Evolutionary conservation across 2,888 invertebrate species (phyloP).

Genomic region (Rotaria sp.): DNA sequence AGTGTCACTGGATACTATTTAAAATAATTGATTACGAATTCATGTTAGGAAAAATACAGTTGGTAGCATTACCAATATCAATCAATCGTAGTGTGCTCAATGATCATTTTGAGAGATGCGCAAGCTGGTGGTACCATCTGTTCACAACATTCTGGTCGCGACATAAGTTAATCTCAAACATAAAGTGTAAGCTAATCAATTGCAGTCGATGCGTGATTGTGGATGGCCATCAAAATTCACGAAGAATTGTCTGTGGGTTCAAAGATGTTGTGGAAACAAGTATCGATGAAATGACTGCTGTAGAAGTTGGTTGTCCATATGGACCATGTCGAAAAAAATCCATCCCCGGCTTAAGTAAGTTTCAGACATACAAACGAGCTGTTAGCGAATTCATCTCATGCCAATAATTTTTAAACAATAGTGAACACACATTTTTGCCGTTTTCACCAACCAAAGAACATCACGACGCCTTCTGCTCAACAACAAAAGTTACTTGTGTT

Average conservation of each 20-base stretch:
- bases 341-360: not conserved
- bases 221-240: not conserved
- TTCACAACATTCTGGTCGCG: not conserved
- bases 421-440: no score
- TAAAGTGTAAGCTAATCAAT: not conserved
- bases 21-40: not conserved
- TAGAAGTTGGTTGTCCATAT: not conserved
- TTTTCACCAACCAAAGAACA: no score
- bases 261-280: not conserved
- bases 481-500: no score
- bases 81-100: not conserved
- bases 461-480: no score
- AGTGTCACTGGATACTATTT: not conserved
- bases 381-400: not conserved
- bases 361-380: not conserved
- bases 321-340: not conserved
- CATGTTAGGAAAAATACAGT: not conserved
- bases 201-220: not conserved
- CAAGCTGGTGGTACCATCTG: not conserved
- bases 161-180: not conserved
- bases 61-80: not conserved
- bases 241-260: not conserved
- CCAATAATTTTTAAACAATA: no score
- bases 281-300: not conserved
- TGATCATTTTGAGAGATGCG: not conserved